Evolutionary conservation across 2,888 invertebrate species (phyloP).

Genomic region (Beris morrisii): DNA sequence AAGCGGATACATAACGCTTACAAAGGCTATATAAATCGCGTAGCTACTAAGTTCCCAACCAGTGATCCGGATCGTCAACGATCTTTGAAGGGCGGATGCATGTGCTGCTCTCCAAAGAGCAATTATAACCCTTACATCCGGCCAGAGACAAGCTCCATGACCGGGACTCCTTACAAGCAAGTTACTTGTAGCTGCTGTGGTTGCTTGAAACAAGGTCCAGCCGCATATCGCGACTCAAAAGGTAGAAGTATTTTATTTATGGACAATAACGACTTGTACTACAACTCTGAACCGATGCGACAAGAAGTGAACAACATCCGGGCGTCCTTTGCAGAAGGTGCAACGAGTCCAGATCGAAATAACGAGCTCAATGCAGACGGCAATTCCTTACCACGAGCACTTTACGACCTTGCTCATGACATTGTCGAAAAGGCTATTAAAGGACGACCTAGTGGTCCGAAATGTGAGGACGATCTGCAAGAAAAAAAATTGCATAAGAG

Average conservation of each 20-base stretch:
- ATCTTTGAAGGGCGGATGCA: background rate
- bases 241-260: constrained; percentile 19
- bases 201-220: constrained; percentile 11
- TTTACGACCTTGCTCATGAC: too few species aligned
- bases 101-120: background rate
- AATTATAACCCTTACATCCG: background rate
- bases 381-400: too few species aligned
- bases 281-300: constrained; percentile 10
- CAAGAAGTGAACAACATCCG: background rate
- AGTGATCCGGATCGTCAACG: too few species aligned
- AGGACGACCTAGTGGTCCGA: too few species aligned
- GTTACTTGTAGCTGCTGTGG: constrained; percentile 13
- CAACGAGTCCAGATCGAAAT: background rate
- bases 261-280: constrained; percentile 16
- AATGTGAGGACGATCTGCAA: too few species aligned
- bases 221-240: constrained; percentile 8
- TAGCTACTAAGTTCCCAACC: background rate
- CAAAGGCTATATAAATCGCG: constrained; percentile 4
- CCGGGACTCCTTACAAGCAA: background rate
- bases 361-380: background rate
- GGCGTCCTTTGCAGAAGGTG: background rate
- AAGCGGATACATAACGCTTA: constrained; percentile 2
- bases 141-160: too few species aligned
- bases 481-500: too few species aligned
- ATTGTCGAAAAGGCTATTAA: too few species aligned